Evolutionary conservation across 2,113 vertebrate species (phyloP).

Genomic region (Myocastor coypus): DNA sequence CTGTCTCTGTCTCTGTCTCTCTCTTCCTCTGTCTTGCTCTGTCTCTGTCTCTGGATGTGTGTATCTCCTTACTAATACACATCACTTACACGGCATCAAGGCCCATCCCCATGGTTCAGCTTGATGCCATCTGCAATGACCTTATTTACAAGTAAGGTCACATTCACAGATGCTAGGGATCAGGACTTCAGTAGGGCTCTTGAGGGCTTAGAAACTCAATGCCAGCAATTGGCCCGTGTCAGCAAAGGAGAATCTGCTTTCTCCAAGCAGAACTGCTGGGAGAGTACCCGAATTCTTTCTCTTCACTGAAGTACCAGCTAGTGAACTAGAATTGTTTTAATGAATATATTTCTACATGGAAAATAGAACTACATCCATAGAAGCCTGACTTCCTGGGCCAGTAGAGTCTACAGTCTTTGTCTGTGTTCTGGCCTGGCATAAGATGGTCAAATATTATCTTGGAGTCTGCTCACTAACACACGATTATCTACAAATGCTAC

Average conservation of each 20-base stretch:
- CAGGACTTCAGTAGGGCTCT: background rate
- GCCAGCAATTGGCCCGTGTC: background rate
- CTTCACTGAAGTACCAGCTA: accelerated
- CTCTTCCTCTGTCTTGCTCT: too few relatives aligned
- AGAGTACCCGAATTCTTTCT: background rate
- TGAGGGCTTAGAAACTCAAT: too few relatives aligned
- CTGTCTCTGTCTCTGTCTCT: too few relatives aligned
- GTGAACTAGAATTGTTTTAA: background rate
- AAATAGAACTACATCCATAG: background rate
- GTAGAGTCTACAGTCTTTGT: background rate
- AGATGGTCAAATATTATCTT: background rate
- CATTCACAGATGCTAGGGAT: background rate
- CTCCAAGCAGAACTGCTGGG: accelerated
- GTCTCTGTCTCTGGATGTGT: background rate
- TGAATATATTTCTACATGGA: background rate
- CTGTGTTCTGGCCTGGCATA: background rate
- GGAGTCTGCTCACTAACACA: background rate
- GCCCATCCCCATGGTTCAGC: too few relatives aligned
- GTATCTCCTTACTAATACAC: background rate
- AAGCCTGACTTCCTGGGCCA: background rate
- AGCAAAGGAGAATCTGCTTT: background rate
- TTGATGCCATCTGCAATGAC: background rate
- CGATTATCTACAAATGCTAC: background rate
- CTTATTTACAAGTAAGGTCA: background rate
- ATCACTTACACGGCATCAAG: background rate